A percentile compares a stretch with the other conserved stretches of the same genome.
Evolutionary conservation across 2,888 invertebrate genomes (phyloP).

Genomic region (Caenorhabditis macrosperma): DNA sequence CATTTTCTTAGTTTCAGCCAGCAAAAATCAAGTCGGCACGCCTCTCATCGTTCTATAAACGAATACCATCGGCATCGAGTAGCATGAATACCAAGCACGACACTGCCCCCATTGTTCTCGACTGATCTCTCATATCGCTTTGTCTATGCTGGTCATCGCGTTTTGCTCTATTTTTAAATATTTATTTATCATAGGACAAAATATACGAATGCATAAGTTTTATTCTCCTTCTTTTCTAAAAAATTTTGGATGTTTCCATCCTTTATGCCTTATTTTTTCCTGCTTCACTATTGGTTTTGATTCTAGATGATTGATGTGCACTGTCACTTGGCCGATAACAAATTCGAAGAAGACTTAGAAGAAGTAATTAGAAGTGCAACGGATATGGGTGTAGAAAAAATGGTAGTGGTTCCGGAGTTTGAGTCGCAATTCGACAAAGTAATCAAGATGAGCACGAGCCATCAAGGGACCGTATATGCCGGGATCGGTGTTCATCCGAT

Average conservation of each 20-base stretch:
- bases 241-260: background rate
- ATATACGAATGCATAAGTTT: no score
- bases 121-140: slow-evolving; percentile 14
- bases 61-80: slow-evolving; percentile 3
- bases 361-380: slow-evolving; percentile 69
- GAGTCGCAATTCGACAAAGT: slow-evolving; percentile 71
- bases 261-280: background rate
- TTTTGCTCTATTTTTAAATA: no score
- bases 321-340: slow-evolving; percentile 75
- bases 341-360: slow-evolving; percentile 73
- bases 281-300: background rate
- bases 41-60: slow-evolving; percentile 39
- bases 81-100: background rate
- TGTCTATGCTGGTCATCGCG: no score
- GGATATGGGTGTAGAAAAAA: slow-evolving; percentile 68
- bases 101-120: slow-evolving; percentile 8
- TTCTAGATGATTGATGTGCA: slow-evolving; percentile 77
- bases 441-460: slow-evolving; percentile 67
- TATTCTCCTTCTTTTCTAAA: no score
- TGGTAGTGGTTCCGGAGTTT: slow-evolving; percentile 77
- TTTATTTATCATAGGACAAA: no score
- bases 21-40: slow-evolving; percentile 15
- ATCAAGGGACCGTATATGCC: slow-evolving; percentile 71
- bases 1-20: background rate
- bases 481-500: slow-evolving; percentile 80